Evolutionary conservation across 2,113 vertebrate species (phyloP).

Genomic region (Xenopus laevis): DNA sequence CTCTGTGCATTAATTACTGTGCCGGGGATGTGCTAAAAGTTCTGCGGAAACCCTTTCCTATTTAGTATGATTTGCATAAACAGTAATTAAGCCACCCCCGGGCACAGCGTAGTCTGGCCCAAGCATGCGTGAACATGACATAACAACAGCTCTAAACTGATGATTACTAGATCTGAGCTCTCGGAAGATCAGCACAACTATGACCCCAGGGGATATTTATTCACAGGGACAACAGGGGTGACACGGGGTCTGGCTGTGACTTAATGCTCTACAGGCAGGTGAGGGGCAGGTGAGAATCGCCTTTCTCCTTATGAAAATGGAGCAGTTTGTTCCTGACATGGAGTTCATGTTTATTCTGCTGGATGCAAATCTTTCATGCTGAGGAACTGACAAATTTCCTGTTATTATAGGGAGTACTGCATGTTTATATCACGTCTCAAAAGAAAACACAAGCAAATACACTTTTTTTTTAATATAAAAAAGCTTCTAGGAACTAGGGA

Average conservation of each 20-base stretch:
- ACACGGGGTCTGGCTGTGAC: not conserved
- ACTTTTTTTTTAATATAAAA: too few relatives aligned
- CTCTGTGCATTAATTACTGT: not conserved
- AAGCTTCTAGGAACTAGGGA: too few relatives aligned
- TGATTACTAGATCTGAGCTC: not conserved
- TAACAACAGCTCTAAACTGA: not conserved
- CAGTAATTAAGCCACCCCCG: not conserved
- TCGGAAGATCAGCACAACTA: constrained; percentile 8
- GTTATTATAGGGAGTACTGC: too few relatives aligned
- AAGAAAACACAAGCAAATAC: not conserved
- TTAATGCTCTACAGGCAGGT: not conserved
- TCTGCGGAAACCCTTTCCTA: not conserved
- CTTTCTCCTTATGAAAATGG: constrained; percentile 9
- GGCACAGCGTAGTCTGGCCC: not conserved
- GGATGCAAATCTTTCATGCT: constrained; percentile 5
- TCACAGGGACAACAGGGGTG: not conserved
- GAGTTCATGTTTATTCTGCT: constrained; percentile 24
- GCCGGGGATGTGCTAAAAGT: not conserved
- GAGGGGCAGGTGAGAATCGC: constrained; percentile 8
- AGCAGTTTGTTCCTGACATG: constrained; percentile 18
- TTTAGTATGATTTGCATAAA: constrained; percentile 6
- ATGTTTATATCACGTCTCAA: not conserved
- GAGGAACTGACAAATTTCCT: not conserved
- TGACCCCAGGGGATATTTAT: constrained; percentile 16
- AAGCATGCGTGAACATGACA: not conserved